Evolutionary conservation across 2,888 invertebrate genomes (phyloP), one percentile per base, ranked within the genome.

Genomic region (Oligia strigilis): DNA sequence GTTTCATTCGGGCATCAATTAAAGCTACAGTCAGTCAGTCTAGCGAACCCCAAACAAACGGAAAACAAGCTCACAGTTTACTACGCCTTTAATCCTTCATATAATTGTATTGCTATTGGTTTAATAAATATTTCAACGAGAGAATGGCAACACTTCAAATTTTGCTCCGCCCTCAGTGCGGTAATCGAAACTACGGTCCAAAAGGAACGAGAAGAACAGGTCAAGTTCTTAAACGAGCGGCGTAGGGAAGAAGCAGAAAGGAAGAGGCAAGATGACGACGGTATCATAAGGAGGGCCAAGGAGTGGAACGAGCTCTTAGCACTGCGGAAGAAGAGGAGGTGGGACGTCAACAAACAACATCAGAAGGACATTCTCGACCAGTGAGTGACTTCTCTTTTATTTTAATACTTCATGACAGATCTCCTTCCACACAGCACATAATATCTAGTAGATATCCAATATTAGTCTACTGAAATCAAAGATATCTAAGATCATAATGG

Each of bases 151-250:
- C 29, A 40, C 9, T 62, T 71, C 23, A 36, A 64, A 40, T 43
- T 62, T 29, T 46, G 11, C 4, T 55, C 1, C 19, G 19, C n/a
- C 3, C 43, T 49, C 87, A 97, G 97, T 77, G 96, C 97, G 23
- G 96, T 97, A 0, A 94, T 97, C 83, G 97, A 97, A 86, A 94
- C 97, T 4, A 95, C 93, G 3, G 90, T 94, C n/a, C 95, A 95
- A 75, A 96, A 96, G 49, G 97, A 97, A 89, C 94, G 96, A 17
- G 81, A 88, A 2, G 96, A 93, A 71, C 97, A 97, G 81, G 75
- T 96, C 3, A 94, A 97, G 85, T 97, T 97, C 83, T 82, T 92
- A 3, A 88, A 89, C 4, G 91, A 94, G 76, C 90, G 95, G 49
- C 93, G 94, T 69, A 88, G 91, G 4, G 93, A 95, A 82, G 92